These are phyloP conservation scores for Panulirus ornatus DNA, from an alignment of 1,140 invertebrate species.

Conservation along the genomic window DNA sequence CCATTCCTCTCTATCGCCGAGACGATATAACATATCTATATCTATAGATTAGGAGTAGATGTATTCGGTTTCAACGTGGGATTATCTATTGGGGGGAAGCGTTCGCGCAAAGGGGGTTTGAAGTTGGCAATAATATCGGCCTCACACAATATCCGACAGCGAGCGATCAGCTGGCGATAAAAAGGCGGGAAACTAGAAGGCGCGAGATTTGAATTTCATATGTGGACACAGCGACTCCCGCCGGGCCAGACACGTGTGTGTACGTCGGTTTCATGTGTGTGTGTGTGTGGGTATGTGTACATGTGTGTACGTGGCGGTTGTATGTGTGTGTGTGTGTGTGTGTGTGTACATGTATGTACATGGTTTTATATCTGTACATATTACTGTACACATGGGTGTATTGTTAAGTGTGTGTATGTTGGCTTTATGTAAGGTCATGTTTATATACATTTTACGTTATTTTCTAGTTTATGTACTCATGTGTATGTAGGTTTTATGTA, in stretches of 20 bases:
- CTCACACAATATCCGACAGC: slow-evolving; percentile 15
- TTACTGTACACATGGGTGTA: not conserved
- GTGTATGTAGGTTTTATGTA: too few species aligned
- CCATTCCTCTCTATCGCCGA: too few species aligned
- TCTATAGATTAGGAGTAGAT: not conserved
- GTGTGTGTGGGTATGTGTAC: slow-evolving; percentile 24
- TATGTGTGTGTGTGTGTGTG: slow-evolving; percentile 11
- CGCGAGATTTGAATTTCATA: slow-evolving; percentile 53
- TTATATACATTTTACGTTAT: too few species aligned
- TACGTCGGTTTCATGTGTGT: not conserved
- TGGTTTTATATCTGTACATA: not conserved
- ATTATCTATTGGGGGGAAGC: not conserved
- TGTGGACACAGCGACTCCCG: not conserved
- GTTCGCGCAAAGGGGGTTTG: slow-evolving; percentile 7
- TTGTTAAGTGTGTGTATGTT: not conserved
- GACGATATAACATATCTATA: not conserved
- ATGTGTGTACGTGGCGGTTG: not conserved
- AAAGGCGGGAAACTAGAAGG: slow-evolving; percentile 22
- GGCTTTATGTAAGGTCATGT: too few species aligned
- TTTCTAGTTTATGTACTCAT: too few species aligned
- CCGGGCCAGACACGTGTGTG: not conserved
- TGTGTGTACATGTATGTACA: slow-evolving; percentile 9
- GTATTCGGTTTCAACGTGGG: not conserved
- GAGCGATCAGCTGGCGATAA: slow-evolving; percentile 29
- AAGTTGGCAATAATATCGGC: not conserved